Base-by-base conservation (phyloP, 2,797 vertebrate species). In the Megalops cyprinoides region DNA sequence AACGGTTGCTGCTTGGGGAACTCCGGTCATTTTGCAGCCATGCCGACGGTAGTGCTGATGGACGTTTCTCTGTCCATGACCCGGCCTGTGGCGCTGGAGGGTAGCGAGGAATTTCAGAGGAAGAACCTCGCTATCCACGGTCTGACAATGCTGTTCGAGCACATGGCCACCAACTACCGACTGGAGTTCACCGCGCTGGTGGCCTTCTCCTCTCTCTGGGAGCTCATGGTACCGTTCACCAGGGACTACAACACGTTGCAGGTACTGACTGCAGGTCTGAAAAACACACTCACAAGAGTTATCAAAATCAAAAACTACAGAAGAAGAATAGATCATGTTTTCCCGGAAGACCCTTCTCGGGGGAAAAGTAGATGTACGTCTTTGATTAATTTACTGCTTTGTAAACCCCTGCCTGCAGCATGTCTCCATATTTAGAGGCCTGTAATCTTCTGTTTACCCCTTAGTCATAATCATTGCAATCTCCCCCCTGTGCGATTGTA, bases 51-150 rank as follows among this genome's bases (percentile, higher is more conserved):
- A 91, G 96, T 99, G 77, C 91, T 99, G 76, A 94, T 99, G 96
- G 98, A 99, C 28, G 97, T 96, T 34, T 99, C 98, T 0, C 95
- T 99, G 87, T 99, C 98, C 90, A 99, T 99, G 98, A 98, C 98
- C 0, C 96, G 98, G 5, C 97, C 98, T 0, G 97, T 99, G 87
- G 93, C 96, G 0, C 81, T 94, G 80, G 98, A 99, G 81, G 96
- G 97, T 25, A 96, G 90, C 0, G 98, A 99, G 83, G 98, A 99
- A 82, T 97, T 97, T 81, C 98, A 99, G 92, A 94, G 97, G 83
- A 99, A 99, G 82, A 97, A 98, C 87, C 90, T 99, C 84, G 98
- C 98, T 0, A 96, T 97, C 6, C 97, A 99, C 14, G 98, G 98
- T 39, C 93, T 99, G 3, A 99, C 98, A 0, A 98, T 99, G 97